phyloP scores from a whole-genome alignment of 2,888 invertebrate species.

The Tetranychus piercei region DNA sequence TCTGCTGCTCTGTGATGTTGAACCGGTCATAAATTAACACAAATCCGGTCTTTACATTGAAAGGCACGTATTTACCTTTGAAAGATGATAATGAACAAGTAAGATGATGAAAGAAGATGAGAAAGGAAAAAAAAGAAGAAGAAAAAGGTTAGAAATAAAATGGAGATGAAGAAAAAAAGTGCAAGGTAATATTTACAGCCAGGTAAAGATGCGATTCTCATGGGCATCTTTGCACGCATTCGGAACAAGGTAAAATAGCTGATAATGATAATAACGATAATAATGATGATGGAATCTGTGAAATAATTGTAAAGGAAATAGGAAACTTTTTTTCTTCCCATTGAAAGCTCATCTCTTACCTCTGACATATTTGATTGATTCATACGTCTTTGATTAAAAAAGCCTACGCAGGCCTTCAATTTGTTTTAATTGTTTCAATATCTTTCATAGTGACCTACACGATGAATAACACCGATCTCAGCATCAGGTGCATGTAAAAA shows the following conservation, averaged over 20 bases:
- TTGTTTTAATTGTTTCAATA: no score
- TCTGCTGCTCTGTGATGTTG: background rate
- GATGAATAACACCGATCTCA: no score
- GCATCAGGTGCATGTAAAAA: no score
- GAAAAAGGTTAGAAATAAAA: background rate
- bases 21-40: background rate
- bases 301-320: background rate
- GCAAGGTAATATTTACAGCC: background rate
- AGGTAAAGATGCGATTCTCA: background rate
- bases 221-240: background rate
- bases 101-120: conserved; percentile 3
- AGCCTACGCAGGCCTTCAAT: no score
- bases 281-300: background rate
- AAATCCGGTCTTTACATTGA: background rate
- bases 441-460: no score
- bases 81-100: background rate
- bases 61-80: background rate
- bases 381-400: background rate
- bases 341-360: background rate
- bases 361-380: background rate
- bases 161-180: background rate
- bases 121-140: background rate
- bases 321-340: background rate
- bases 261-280: background rate
- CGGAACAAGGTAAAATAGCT: background rate